Evolutionary conservation across 2,888 invertebrate species (phyloP).

Genomic region (Callyntrura sp.): DNA sequence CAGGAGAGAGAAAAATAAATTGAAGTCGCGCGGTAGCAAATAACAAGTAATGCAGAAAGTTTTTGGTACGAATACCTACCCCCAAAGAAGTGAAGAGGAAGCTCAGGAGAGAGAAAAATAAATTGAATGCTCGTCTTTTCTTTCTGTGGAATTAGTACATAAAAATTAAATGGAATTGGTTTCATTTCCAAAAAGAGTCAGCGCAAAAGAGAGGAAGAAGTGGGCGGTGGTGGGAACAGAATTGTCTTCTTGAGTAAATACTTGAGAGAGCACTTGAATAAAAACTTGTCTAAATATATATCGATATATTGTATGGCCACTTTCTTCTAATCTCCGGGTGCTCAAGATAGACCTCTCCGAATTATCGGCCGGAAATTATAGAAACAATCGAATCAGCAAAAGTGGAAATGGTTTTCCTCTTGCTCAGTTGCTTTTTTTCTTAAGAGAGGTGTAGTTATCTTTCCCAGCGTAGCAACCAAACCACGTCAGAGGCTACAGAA

Average conservation of each 20-base stretch:
- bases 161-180: conserved; percentile 49
- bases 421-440: neutral
- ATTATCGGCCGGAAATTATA: neutral
- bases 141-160: conserved; percentile 30
- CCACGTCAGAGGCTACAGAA: too few relatives aligned
- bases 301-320: neutral
- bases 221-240: neutral
- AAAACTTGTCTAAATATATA: neutral
- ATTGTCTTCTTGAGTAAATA: neutral
- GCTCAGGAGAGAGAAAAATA: conserved; percentile 2
- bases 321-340: neutral
- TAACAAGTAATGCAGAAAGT: neutral
- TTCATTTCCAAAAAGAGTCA: neutral
- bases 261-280: neutral
- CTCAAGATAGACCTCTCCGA: neutral
- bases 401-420: neutral
- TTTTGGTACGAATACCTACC: neutral
- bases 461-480: neutral
- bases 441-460: neutral
- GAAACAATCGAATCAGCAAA: neutral
- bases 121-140: conserved; percentile 46
- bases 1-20: conserved; percentile 19
- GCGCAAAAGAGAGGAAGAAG: neutral
- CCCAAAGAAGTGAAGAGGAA: neutral
- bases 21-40: neutral